Evolutionary conservation across 2,888 invertebrate genomes (phyloP).

Genomic region (Sinotaia quadrata): DNA sequence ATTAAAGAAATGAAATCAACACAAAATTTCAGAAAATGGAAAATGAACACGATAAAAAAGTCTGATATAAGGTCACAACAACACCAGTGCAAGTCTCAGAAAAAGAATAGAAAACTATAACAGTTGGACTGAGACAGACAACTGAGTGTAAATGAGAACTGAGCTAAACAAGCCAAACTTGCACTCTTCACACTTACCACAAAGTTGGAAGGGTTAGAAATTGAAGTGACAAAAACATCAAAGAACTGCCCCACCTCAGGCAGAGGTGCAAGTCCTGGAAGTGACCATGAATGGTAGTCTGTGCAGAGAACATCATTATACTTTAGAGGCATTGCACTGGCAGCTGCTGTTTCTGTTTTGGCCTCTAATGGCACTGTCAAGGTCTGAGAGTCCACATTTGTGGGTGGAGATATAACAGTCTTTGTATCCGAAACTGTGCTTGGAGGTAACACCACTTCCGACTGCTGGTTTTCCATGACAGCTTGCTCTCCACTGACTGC

Average conservation of each 20-base stretch:
- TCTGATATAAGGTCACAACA: too few relatives aligned
- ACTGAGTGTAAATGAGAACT: too few relatives aligned
- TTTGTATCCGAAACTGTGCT: too few relatives aligned
- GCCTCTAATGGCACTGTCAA: too few relatives aligned
- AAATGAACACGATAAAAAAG: too few relatives aligned
- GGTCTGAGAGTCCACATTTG: neutral
- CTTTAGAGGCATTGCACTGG: neutral
- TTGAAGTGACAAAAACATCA: conserved; percentile 49
- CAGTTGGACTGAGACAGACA: too few relatives aligned
- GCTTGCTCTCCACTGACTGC: neutral
- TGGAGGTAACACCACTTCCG: neutral
- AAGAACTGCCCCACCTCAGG: conserved; percentile 46
- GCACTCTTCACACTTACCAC: conserved; percentile 56
- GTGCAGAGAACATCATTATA: conserved; percentile 7
- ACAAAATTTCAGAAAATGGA: neutral
- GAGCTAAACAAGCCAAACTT: too few relatives aligned
- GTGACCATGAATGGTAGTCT: conserved; percentile 17
- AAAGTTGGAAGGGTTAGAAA: conserved; percentile 55
- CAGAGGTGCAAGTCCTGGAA: conserved; percentile 32
- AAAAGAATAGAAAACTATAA: too few relatives aligned
- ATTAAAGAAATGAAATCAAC: neutral
- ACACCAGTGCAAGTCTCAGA: too few relatives aligned
- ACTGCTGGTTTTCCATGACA: neutral
- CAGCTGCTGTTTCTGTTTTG: too few relatives aligned
- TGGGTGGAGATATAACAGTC: neutral